phyloP scores from a whole-genome alignment of 2,797 vertebrate genomes.

The Micromesistius poutassou region DNA sequence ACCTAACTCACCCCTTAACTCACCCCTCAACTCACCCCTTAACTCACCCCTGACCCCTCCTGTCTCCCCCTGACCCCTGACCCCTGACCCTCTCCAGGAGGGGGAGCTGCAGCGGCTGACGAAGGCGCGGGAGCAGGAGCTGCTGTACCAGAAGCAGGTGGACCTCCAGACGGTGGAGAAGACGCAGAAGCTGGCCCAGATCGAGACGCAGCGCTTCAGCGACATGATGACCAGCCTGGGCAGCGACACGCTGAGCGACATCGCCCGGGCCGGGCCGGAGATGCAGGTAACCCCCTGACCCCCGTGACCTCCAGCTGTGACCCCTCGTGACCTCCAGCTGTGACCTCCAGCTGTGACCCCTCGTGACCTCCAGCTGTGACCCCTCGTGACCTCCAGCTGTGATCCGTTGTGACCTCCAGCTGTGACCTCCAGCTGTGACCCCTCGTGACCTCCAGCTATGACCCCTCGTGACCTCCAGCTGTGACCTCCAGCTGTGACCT shows the following conservation, averaged over 20 bases:
- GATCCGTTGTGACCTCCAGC: not conserved
- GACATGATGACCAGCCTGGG: constrained; percentile 76
- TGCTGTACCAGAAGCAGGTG: constrained; percentile 73
- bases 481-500: too few relatives aligned
- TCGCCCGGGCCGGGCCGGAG: constrained; percentile 83
- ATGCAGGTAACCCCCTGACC: constrained; percentile 74
- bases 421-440: not conserved
- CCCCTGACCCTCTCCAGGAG: constrained; percentile 64
- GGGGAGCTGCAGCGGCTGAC: constrained; percentile 77
- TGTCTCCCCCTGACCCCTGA: not conserved
- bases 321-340: not conserved
- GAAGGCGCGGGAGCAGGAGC: constrained; percentile 79
- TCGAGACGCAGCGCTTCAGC: constrained; percentile 79
- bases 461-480: not conserved
- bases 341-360: too few relatives aligned
- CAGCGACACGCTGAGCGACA: constrained; percentile 75
- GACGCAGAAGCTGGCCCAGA: constrained; percentile 70
- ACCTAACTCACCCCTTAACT: not conserved
- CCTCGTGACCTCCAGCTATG: not conserved
- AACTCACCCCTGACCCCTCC: too few relatives aligned
- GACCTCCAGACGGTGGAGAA: constrained; percentile 77
- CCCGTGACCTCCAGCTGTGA: not conserved
- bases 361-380: too few relatives aligned
- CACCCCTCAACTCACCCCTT: not conserved
- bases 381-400: not conserved